Base-by-base conservation (phyloP, 37 sponge, comb jelly and placozoan genomes). In the Dysidea cf. avara region DNA sequence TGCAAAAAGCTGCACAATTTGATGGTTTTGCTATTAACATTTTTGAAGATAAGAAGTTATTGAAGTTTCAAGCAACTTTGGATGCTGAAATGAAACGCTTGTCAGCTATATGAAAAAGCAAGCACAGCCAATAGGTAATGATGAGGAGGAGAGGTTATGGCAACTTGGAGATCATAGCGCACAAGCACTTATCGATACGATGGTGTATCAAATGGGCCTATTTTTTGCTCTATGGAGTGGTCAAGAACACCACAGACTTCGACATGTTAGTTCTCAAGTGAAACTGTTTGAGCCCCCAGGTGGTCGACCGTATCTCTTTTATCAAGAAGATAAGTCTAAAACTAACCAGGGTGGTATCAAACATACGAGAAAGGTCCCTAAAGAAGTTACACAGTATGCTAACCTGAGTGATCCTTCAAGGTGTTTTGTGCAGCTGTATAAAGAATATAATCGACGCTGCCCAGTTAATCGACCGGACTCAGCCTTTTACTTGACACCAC, bases 341-440 rank as follows among this genome's bases (percentile, higher is more conserved):
- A 73, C 74, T 1, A 79, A 79, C 31, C 78, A 65, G 35, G 67
- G 68, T 24, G 78, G 78, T 66, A 18, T 77, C 7, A 66, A 66
- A 21, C 53, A 49, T 12, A 36, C 56, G 34, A 64, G 54, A 7
- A 37, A 36, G 1, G 48, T 21, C 17, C 49, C 51, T 0, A 79
- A 69, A 61, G 39, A 59, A 1, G 62, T 79, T 2, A 22, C 59
- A 35, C 80, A 79, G 9, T 31, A 79, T 69, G 71, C 40, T 2
- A 79, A 79, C 43, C 24, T 14, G 34, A 29, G 31, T 17, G 28
- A 68, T 55, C 68, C 68, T 17, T 17, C 35, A 1, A 2, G 64
- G 24, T 43, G 64, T 38, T 25, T 74, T 24, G 63, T 74, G 21
- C 24, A 35, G 28, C 68, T 40, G 6, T 67, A 39, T 47, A 67